Evolutionary conservation across 2,113 vertebrate genomes (phyloP).

Genomic region (Monopterus albus): DNA sequence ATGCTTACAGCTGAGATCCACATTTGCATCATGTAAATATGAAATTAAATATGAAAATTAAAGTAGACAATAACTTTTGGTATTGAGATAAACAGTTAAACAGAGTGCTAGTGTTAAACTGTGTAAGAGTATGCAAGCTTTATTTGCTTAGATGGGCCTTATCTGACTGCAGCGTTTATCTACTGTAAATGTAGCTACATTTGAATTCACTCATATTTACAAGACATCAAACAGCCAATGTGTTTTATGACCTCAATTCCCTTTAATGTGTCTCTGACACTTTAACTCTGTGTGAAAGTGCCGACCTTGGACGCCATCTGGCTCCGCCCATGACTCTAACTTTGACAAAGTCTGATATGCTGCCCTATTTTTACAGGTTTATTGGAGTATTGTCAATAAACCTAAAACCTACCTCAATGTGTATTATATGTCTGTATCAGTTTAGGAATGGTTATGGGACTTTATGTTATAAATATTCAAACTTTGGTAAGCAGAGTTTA

Average conservation of each 20-base stretch:
- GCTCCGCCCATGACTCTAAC: no score
- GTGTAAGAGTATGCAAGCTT: not conserved
- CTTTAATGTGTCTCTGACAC: not conserved
- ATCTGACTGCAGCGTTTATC: slow-evolving; percentile 10
- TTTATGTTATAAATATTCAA: no score
- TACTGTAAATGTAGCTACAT: not conserved
- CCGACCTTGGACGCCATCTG: no score
- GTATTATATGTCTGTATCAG: not conserved
- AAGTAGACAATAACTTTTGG: not conserved
- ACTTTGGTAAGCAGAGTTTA: not conserved
- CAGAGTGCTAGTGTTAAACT: not conserved
- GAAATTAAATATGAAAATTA: not conserved
- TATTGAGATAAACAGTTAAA: slow-evolving; percentile 4
- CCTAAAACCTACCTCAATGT: not conserved
- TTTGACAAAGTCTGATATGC: no score
- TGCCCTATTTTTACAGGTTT: no score
- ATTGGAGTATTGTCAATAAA: no score
- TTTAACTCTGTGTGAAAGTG: no score
- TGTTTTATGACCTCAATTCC: not conserved
- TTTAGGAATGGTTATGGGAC: not conserved
- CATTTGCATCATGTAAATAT: slow-evolving; percentile 23
- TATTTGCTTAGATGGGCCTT: not conserved
- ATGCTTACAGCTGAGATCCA: not conserved
- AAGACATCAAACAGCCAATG: not conserved
- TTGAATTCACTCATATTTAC: not conserved